Evolutionary conservation across 2,113 vertebrate species (phyloP).

Genomic region (Tetrao urogallus): DNA sequence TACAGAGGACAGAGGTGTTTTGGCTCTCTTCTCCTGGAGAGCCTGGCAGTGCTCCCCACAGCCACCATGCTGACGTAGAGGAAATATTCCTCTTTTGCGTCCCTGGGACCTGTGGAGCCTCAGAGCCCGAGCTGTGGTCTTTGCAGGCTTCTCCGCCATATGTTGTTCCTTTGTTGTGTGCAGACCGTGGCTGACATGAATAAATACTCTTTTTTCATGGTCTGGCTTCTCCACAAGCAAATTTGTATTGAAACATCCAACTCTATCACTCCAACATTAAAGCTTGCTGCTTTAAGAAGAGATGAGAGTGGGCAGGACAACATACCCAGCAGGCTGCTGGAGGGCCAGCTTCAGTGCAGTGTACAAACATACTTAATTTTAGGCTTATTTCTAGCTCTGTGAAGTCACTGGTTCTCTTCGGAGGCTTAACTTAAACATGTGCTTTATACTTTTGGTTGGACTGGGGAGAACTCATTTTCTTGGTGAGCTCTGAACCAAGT

Average conservation of each 20-base stretch:
- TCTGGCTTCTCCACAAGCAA: neutral
- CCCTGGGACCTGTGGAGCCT: neutral
- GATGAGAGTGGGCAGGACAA: neutral
- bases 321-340: neutral
- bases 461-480: neutral
- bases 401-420: neutral
- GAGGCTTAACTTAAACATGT: neutral
- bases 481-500: neutral
- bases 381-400: neutral
- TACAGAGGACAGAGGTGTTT: neutral
- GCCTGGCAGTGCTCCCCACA: neutral
- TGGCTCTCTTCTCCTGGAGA: neutral
- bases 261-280: neutral
- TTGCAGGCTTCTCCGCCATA: neutral
- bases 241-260: neutral
- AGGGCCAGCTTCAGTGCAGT: neutral
- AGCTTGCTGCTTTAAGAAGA: neutral
- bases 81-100: neutral
- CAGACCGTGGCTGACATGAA: neutral
- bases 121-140: neutral
- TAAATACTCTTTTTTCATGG: neutral
- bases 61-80: neutral
- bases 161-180: neutral
- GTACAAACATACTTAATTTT: neutral
- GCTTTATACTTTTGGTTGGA: neutral